phyloP scores from a whole-genome alignment of 2,888 invertebrate species.

The Rhopalosiphum nymphaeae region DNA sequence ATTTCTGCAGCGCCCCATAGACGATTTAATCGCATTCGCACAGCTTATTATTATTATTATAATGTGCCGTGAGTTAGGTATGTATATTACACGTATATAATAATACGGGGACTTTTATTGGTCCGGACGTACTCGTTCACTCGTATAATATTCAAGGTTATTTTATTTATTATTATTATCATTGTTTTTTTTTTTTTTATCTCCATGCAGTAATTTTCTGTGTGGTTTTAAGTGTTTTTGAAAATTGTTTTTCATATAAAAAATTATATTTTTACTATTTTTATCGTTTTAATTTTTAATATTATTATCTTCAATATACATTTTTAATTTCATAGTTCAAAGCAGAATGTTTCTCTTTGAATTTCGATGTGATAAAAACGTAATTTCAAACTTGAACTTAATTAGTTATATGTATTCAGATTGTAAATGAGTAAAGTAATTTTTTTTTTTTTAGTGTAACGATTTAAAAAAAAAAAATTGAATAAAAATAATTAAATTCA shows the following conservation, averaged over 20 bases:
- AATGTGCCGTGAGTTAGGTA: neutral
- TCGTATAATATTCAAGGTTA: neutral
- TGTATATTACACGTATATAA: neutral
- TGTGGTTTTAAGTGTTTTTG: neutral
- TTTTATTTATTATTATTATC: neutral
- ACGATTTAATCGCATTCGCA: neutral
- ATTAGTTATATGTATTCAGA: neutral
- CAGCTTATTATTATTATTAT: neutral
- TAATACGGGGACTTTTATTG: neutral
- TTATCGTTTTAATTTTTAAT: neutral
- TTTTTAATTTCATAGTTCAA: neutral
- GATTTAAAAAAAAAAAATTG: neutral
- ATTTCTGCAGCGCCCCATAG: neutral
- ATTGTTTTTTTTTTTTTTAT: neutral
- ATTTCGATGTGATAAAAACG: neutral
- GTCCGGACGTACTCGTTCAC: neutral
- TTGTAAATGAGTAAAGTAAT: neutral
- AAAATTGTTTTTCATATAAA: neutral
- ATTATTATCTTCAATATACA: neutral
- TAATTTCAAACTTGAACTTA: neutral
- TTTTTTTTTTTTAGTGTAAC: neutral
- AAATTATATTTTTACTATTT: neutral
- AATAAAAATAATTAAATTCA: neutral
- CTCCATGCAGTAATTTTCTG: neutral
- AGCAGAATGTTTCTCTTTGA: neutral